Conservation (phyloP, 2,888 invertebrate species). For the Drosophila leonis region DNA sequence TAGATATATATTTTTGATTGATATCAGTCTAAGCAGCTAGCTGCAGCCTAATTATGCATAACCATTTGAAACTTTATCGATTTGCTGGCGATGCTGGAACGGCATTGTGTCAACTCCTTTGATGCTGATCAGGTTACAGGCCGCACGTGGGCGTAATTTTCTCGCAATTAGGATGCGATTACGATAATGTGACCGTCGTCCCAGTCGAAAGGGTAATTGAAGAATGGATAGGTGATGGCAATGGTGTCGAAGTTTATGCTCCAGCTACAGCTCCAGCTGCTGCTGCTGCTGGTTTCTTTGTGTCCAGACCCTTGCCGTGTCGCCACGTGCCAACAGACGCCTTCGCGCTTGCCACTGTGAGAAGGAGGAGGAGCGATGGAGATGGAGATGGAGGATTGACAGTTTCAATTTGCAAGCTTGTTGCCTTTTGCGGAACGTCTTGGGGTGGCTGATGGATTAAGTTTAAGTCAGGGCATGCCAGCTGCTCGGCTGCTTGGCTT, state of each 20-base stretch:
- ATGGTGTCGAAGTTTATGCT: constrained; percentile 36
- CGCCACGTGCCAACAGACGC: constrained; percentile 73
- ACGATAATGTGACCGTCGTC: constrained; percentile 77
- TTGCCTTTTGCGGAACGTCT: constrained; percentile 66
- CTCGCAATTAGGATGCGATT: constrained; percentile 86
- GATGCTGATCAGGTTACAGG: constrained; percentile 84
- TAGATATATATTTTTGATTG: too few species aligned
- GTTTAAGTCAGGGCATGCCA: constrained; percentile 43
- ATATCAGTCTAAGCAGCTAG: neutral
- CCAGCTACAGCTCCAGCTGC: constrained; percentile 27
- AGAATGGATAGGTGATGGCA: constrained; percentile 69
- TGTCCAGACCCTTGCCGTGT: constrained; percentile 47
- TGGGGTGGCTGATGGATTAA: constrained; percentile 77
- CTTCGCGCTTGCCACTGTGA: constrained; percentile 37
- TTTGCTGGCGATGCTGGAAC: constrained; percentile 4
- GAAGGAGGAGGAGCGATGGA: neutral
- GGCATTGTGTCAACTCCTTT: constrained; percentile 52
- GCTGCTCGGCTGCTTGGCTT: constrained; percentile 17
- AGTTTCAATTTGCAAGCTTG: constrained; percentile 74
- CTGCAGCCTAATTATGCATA: constrained; percentile 2
- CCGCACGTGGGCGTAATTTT: constrained; percentile 85
- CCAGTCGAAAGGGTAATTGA: constrained; percentile 84
- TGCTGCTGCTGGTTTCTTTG: constrained; percentile 27
- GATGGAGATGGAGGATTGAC: constrained; percentile 20
- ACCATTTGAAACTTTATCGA: constrained; percentile 15